Conservation (phyloP, 2,113 vertebrate species). For the Esox niger region DNA sequence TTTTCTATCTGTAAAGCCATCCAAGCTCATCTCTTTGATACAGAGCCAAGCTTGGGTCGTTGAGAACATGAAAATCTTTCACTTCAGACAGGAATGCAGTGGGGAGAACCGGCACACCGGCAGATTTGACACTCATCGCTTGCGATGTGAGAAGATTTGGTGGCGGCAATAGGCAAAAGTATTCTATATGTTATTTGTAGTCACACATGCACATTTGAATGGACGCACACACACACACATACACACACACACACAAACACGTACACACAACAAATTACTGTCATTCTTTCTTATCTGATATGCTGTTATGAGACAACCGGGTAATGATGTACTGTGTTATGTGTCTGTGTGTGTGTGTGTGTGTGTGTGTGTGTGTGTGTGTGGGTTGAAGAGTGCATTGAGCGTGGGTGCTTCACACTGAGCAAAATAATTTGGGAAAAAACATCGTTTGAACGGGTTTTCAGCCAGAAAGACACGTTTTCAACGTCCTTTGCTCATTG, state of each 20-base stretch:
- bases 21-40: constrained; percentile 45
- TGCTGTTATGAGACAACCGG: constrained; percentile 32
- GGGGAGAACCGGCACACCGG: constrained; percentile 14
- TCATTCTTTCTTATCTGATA: constrained; percentile 38
- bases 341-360: too few species aligned
- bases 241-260: too few species aligned
- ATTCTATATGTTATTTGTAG: constrained; percentile 28
- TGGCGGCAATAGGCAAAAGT: constrained; percentile 27
- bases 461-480: too few species aligned
- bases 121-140: constrained; percentile 52
- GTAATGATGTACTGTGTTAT: constrained; percentile 30
- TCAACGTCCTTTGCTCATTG: too few species aligned
- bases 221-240: too few species aligned
- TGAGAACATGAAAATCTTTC: constrained; percentile 48
- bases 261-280: constrained; percentile 29
- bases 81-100: constrained; percentile 47
- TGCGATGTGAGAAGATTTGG: constrained; percentile 47
- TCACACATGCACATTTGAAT: too few species aligned
- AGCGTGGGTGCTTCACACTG: too few species aligned
- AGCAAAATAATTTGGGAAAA: too few species aligned
- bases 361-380: too few species aligned
- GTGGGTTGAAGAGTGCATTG: too few species aligned
- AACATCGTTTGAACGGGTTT: too few species aligned
- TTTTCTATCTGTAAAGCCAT: constrained; percentile 38
- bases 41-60: constrained; percentile 55